Evolutionary conservation across 1,140 invertebrate genomes (phyloP).

Genomic region (Halyomorpha halys): DNA sequence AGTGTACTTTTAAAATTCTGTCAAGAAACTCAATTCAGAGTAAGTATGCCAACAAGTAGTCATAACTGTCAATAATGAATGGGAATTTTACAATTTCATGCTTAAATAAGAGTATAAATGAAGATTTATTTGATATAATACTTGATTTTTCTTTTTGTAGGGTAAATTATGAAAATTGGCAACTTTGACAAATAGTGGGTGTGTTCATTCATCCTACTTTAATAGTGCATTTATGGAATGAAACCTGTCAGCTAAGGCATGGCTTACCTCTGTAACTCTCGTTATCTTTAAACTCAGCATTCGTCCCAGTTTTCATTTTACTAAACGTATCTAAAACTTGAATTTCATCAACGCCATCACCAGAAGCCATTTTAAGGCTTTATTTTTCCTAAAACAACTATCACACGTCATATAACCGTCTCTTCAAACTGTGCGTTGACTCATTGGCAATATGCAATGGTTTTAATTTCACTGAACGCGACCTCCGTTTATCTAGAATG

Average conservation of each 20-base stretch:
- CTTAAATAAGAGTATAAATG: too few species aligned
- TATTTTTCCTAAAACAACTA: conserved; percentile 3
- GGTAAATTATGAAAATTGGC: too few species aligned
- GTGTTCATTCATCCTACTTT: background rate
- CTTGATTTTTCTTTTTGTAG: too few species aligned
- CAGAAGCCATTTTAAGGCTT: conserved; percentile 53
- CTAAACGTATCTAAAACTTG: conserved; percentile 44
- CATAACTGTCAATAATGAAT: too few species aligned
- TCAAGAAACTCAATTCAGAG: too few species aligned
- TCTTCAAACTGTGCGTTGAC: background rate
- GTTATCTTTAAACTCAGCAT: conserved; percentile 24
- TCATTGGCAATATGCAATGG: background rate
- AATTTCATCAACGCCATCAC: conserved; percentile 53
- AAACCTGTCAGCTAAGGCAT: background rate
- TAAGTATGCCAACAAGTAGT: too few species aligned
- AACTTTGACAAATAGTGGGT: conserved; percentile 3
- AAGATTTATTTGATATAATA: too few species aligned
- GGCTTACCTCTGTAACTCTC: conserved; percentile 15
- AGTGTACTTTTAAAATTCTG: too few species aligned
- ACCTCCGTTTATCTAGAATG: background rate
- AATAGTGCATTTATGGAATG: background rate
- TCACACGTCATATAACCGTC: conserved; percentile 9
- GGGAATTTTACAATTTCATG: too few species aligned
- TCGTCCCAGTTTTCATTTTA: conserved; percentile 27
- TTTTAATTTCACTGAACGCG: background rate